These are phyloP conservation scores for Drosophila baimaii DNA, from an alignment of 1,140 invertebrate species.

Conservation along the genomic window DNA sequence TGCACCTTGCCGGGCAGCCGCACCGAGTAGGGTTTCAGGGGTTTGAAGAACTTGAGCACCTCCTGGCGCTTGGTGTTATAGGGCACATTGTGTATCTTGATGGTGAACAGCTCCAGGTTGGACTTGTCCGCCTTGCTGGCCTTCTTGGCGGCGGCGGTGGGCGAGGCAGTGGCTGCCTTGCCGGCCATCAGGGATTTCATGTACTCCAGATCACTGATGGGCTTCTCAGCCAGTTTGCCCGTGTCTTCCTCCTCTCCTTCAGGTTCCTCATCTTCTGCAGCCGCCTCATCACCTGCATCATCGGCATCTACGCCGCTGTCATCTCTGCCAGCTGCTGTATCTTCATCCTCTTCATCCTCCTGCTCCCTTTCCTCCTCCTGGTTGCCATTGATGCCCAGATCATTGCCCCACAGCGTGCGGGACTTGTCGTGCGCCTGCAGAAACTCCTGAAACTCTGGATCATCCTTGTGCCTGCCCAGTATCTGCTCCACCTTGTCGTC, in stretches of 20 bases:
- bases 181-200: conserved; percentile 86
- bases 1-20: conserved; percentile 90
- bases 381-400: conserved; percentile 84
- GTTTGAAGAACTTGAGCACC: conserved; percentile 90
- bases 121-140: conserved; percentile 48
- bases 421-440: conserved; percentile 90
- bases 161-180: conserved; percentile 79
- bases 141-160: conserved; percentile 8
- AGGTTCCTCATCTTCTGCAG: conserved; percentile 48
- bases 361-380: conserved; percentile 77
- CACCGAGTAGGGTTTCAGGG: conserved; percentile 91
- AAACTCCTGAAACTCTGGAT: conserved; percentile 95
- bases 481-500: conserved; percentile 86
- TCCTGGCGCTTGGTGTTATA: conserved; percentile 81
- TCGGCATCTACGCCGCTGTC: conserved; percentile 72
- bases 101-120: conserved; percentile 86
- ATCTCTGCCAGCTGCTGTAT: conserved; percentile 15
- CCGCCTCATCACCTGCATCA: conserved; percentile 49
- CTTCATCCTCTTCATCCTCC: conserved; percentile 77
- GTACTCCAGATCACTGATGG: conserved; percentile 91
- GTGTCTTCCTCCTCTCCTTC: conserved; percentile 70
- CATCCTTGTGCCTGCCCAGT: conserved; percentile 91
- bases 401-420: conserved; percentile 90
- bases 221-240: conserved; percentile 87
- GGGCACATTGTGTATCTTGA: conserved; percentile 82